phyloP scores from a whole-genome alignment of 2,113 vertebrate genomes.

The Thamnophis sirtalis region DNA sequence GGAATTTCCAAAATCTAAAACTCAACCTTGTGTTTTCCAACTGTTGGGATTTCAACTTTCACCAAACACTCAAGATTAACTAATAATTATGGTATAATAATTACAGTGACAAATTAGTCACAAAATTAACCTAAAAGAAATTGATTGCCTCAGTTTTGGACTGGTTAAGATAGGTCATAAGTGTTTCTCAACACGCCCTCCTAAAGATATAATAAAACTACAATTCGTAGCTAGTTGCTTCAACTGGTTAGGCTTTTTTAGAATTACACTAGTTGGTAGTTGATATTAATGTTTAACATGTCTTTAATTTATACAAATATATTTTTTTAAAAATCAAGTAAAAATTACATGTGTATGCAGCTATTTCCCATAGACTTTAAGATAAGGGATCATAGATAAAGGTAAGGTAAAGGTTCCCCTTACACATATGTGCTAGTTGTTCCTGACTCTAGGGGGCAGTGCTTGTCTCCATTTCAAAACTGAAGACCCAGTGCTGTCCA shows the following conservation, averaged over 20 bases:
- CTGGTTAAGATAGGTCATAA: neutral
- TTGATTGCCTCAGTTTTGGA: neutral
- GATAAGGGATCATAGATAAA: neutral
- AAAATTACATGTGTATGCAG: neutral
- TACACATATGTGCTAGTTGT: too few relatives aligned
- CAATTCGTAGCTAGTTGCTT: neutral
- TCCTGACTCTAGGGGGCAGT: too few relatives aligned
- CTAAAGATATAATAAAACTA: neutral
- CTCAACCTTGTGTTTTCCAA: neutral
- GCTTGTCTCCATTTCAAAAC: too few relatives aligned
- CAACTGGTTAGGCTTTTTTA: neutral
- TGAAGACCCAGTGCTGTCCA: too few relatives aligned
- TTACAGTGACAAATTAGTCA: neutral
- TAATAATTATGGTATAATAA: neutral
- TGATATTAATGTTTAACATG: neutral
- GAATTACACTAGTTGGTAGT: neutral
- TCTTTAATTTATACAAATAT: neutral
- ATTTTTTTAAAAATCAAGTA: neutral
- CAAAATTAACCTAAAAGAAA: neutral
- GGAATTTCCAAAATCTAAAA: neutral
- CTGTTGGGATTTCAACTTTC: neutral
- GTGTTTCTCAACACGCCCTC: neutral
- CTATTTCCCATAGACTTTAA: neutral
- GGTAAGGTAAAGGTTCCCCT: too few relatives aligned
- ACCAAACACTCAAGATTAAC: neutral